A percentile compares a stretch with the other conserved stretches of the same genome.
phyloP scores from a whole-genome alignment of 2,113 vertebrate species.

The Protomyctophum bolini region DNA sequence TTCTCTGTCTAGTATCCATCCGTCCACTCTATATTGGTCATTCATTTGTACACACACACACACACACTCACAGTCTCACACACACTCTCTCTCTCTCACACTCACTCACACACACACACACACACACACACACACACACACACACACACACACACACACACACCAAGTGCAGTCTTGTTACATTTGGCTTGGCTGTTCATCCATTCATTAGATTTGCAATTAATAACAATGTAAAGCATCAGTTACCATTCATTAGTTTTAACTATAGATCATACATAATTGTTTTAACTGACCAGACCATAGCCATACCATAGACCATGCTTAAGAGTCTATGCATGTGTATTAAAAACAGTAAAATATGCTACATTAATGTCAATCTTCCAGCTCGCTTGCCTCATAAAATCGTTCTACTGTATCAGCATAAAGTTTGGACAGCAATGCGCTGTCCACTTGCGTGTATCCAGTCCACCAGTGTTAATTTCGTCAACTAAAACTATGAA shows the following conservation, averaged over 20 bases:
- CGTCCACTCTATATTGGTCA: conserved; percentile 6
- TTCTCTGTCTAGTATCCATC: conserved; percentile 14
- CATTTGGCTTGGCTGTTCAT: conserved; percentile 63
- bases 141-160: conserved; percentile 14
- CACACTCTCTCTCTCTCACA: no score
- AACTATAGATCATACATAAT: conserved; percentile 38
- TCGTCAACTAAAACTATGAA: no score
- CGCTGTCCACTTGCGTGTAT: neutral
- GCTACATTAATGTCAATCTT: neutral
- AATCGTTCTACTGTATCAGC: neutral
- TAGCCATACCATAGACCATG: conserved; percentile 17
- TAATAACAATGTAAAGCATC: conserved; percentile 37
- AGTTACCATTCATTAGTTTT: conserved; percentile 32
- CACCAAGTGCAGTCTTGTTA: conserved; percentile 45
- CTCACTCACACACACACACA: neutral
- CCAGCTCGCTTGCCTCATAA: neutral
- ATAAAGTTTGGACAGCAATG: neutral
- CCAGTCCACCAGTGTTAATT: no score
- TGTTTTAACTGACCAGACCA: conserved; percentile 22
- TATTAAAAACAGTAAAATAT: conserved; percentile 22
- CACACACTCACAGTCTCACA: conserved; percentile 5
- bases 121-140: conserved; percentile 12
- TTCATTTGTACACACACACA: conserved; percentile 8
- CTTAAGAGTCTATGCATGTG: neutral
- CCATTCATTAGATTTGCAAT: conserved; percentile 37